Evolutionary conservation across 2,113 vertebrate species (phyloP), one percentile per base, ranked within the genome.

Genomic region (Oxygymnocypris stewartii): DNA sequence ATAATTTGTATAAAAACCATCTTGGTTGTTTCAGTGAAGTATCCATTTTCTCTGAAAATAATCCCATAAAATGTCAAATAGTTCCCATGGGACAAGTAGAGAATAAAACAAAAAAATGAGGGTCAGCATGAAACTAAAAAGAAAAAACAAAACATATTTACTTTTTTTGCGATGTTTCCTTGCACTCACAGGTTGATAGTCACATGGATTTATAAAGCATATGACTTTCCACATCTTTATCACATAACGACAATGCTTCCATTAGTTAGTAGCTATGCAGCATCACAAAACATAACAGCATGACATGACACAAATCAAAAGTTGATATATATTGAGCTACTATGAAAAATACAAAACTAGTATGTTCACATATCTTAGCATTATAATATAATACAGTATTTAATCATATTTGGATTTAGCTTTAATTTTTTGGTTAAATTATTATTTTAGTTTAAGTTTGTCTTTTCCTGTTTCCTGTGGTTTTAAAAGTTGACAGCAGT

Each of bases 41-140:
- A 12, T 67, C 37, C 25, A 28, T 14, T 82, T 20, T 47, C 13
- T 82, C 79, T 67, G 79, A 82, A 82, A 65, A 25, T 28, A 16
- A 31, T 20, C 5, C 40, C 40, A 25, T 67, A 23, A 23, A 40
- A 67, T 28, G 14, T 14, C 6, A 71, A 40, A 73, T 40, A 73
- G 35, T 23, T 40, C 69, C 10, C 18, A 73, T 23, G 18, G 18
- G 18, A 73, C 12, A 40, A 73, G 37, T 73, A 23, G 9, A 42
- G 18, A 11, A 23, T 12, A 73, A 42, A 20, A 35, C 0, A n/a
- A 4, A n/a, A 61, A 61, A 61, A 61, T 61, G 57, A n/a, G 23
- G n/a, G 23, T 61, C 57, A 61, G 57, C 57, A 61, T 61, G 23
- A 61, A 61, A 61, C 57, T 14, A 51, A 51, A 16, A 51, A 4